These are phyloP conservation scores for Ostrea denselamellosa DNA, from an alignment of 1,140 invertebrate genomes.

Conservation along the genomic window DNA sequence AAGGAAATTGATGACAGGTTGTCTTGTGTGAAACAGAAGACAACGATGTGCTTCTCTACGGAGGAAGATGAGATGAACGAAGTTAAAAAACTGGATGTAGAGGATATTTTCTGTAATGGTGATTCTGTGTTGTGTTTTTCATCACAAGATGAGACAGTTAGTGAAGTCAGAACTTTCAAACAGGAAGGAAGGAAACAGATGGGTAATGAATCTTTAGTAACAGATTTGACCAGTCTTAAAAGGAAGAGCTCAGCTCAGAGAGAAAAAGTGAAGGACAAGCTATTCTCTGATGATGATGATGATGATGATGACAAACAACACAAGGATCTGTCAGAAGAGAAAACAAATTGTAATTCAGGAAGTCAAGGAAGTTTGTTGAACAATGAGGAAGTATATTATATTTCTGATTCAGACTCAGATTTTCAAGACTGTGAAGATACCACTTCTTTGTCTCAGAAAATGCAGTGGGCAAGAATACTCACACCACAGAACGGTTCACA, in stretches of 20 bases:
- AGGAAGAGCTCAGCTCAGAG: neutral
- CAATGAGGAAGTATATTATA: neutral
- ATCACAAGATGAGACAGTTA: neutral
- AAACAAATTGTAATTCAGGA: neutral
- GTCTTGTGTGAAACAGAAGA: neutral
- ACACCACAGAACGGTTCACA: neutral
- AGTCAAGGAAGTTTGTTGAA: neutral
- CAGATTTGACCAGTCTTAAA: neutral
- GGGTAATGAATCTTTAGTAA: neutral
- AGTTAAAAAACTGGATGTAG: neutral
- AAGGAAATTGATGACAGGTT: neutral
- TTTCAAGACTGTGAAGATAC: neutral
- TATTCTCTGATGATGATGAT: neutral
- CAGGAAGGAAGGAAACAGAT: neutral
- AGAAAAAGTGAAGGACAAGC: neutral
- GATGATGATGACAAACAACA: neutral
- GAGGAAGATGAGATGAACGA: neutral
- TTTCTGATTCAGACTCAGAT: conserved; percentile 15
- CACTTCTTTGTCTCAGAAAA: conserved; percentile 11
- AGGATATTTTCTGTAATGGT: neutral
- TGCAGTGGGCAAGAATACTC: neutral
- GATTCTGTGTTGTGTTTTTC: neutral
- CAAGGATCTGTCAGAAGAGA: neutral
- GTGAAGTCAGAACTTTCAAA: neutral
- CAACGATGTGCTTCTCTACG: neutral